Conservation (phyloP, 2,113 vertebrate species). For the Onychostruthus taczanowskii region DNA sequence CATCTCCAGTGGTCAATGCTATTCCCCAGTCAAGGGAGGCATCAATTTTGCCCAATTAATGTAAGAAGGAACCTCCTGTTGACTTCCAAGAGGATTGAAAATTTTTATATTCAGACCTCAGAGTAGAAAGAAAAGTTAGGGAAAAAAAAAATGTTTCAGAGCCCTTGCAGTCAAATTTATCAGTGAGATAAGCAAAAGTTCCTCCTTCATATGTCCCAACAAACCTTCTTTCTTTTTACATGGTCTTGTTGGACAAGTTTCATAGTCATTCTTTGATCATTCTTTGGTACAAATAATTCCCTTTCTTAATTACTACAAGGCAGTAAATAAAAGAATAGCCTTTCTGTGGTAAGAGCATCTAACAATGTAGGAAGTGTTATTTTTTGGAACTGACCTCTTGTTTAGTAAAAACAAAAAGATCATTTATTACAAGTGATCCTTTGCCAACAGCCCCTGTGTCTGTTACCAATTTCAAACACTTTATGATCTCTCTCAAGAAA, state of each 20-base stretch:
- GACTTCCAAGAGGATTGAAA: neutral
- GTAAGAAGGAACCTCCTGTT: neutral
- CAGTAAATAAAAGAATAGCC: constrained; percentile 10
- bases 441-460: neutral
- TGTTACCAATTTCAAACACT: constrained; percentile 56
- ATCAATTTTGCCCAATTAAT: neutral
- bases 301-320: neutral
- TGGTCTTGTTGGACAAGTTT: neutral
- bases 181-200: neutral
- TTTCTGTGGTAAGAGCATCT: constrained; percentile 42
- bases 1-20: neutral
- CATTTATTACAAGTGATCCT: constrained; percentile 39
- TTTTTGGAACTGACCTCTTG: constrained; percentile 41
- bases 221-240: constrained; percentile 40
- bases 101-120: neutral
- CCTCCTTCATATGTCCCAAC: neutral
- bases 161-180: neutral
- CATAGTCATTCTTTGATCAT: neutral
- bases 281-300: neutral
- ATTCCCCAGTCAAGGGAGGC: neutral
- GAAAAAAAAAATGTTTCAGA: neutral
- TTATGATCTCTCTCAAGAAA: constrained; percentile 12
- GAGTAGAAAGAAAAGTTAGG: neutral
- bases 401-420: constrained; percentile 43
- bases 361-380: constrained; percentile 2